Base-by-base conservation (phyloP, 2,888 invertebrate species). In the Spodoptera littoralis region DNA sequence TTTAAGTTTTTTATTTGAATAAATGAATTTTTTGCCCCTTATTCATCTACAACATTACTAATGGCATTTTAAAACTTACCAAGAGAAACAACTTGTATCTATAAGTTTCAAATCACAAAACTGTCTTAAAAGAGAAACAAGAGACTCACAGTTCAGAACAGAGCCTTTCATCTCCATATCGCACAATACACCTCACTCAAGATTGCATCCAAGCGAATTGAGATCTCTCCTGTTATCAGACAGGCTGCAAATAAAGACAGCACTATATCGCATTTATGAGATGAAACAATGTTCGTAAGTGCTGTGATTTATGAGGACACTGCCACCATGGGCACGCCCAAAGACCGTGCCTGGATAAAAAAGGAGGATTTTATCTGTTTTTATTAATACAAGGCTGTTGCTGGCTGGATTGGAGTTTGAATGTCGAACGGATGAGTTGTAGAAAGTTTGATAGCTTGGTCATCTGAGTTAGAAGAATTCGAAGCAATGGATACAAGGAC, bases 271-370 rank as follows among this genome's bases (percentile, higher is more conserved):
- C 84, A 89, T 90, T 90, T 90, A 90, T 89, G 88, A 90, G 81
- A 83, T 80, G 82, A 84, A 89, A 90, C 86, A 88, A 88, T 88
- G 79, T 79, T 73, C 84, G 86, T 83, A 85, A 85, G 84, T 84
- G 82, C 81, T 73, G 84, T 89, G 91, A 92, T 92, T 92, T 92
- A 92, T 90, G 85, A 82, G 81, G 84, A 83, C 88, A 86, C 79
- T 81, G 83, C 84, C 79, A 84, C 64, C 57, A 71, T 62, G 54
- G 55, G 69, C 84, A 85, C 81, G 84, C 87, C 85, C 84, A 79
- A 78, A 70, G 65, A 68, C 70, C 74, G 65, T 73, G 67, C 44
- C 59, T 60, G 63, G 63, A 65, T 63, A 61, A 62, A 66, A 70
- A 73, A 68, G 48, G 48, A 69, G 49, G 45, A 63, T 51, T 68